Evolutionary conservation across 2,797 vertebrate species (phyloP).

Genomic region (Sebastes minor): DNA sequence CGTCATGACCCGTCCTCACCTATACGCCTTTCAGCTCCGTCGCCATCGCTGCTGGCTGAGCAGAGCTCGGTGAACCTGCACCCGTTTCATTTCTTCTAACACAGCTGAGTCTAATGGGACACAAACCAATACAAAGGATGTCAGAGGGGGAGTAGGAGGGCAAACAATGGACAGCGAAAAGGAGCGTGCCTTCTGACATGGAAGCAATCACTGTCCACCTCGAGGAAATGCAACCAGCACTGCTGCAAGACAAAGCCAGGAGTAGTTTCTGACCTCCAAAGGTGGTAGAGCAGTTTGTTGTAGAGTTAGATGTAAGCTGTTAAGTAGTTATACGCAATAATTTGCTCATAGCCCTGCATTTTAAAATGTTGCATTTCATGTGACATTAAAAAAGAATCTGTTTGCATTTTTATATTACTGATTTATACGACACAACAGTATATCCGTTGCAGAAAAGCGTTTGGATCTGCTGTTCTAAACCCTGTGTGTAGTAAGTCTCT

Average conservation of each 20-base stretch:
- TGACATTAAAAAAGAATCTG: not conserved
- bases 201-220: not conserved
- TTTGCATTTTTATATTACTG: not conserved
- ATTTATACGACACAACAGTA: not conserved
- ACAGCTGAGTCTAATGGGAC: constrained; percentile 1
- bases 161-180: not conserved
- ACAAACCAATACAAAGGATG: not conserved
- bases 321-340: not conserved
- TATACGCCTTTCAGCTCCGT: not conserved
- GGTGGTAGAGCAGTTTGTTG: not conserved
- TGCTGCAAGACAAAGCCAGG: not conserved
- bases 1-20: not conserved
- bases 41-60: not conserved
- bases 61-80: constrained; percentile 1
- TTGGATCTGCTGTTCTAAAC: not conserved
- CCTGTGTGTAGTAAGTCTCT: not conserved
- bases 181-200: not conserved
- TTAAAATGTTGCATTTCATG: not conserved
- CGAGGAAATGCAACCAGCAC: not conserved
- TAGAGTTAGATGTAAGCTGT: not conserved
- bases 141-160: not conserved
- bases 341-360: not conserved
- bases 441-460: not conserved
- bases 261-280: not conserved
- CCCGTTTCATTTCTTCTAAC: not conserved